Conservation (phyloP, 2,113 vertebrate species). For the Callipepla squamata region DNA sequence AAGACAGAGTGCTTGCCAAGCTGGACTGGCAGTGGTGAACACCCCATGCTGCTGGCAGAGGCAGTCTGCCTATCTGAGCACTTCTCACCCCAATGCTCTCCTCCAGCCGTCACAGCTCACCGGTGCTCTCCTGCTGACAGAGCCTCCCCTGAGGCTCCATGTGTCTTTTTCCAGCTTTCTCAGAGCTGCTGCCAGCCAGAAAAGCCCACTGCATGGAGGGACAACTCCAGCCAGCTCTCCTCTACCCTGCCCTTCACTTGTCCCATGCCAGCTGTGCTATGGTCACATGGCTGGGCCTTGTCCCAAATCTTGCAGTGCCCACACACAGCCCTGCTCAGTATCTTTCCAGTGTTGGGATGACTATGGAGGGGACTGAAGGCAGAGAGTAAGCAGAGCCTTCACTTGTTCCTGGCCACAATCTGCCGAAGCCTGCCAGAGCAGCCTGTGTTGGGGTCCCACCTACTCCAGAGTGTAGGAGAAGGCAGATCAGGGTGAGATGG, state of each 20-base stretch:
- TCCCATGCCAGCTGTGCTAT: background rate
- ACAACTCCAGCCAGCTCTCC: background rate
- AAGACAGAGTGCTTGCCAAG: background rate
- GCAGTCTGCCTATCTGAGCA: background rate
- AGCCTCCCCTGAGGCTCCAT: conserved; percentile 27
- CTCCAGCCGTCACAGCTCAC: conserved; percentile 6
- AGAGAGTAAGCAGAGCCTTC: background rate
- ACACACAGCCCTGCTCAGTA: background rate
- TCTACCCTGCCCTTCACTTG: rapidly evolving
- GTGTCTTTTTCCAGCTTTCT: conserved; percentile 49
- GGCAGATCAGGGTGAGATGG: background rate
- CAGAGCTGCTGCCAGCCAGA: conserved; percentile 58
- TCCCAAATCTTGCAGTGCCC: background rate
- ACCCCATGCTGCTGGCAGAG: background rate
- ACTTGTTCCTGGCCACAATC: background rate
- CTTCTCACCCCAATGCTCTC: background rate
- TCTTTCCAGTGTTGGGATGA: background rate
- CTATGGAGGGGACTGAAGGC: background rate
- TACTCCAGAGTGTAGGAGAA: background rate
- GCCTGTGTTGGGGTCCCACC: background rate
- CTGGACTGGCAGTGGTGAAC: background rate
- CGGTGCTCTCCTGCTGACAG: conserved; percentile 1
- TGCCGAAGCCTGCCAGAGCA: background rate
- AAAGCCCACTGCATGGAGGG: background rate
- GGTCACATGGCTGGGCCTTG: background rate